A percentile compares a stretch with the other conserved stretches of the same genome.
Evolutionary conservation across 2,113 vertebrate species (phyloP).

Genomic region (Laticauda colubrina): DNA sequence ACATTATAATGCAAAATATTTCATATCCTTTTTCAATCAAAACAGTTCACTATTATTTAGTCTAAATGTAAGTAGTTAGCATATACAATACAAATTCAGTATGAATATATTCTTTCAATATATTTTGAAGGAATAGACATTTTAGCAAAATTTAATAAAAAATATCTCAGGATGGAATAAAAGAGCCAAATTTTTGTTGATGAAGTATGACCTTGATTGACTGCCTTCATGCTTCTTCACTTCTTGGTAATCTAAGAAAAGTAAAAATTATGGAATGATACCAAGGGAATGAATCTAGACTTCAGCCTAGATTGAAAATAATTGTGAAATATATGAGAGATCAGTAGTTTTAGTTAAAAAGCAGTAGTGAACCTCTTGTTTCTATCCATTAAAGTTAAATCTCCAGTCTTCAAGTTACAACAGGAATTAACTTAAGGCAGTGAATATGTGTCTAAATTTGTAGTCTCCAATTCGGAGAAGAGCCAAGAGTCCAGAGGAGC

Average conservation of each 20-base stretch:
- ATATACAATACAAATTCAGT: background rate
- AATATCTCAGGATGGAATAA: background rate
- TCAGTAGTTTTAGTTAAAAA: background rate
- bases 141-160: background rate
- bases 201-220: background rate
- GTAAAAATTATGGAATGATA: background rate
- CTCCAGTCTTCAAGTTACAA: background rate
- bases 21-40: background rate
- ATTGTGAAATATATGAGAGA: background rate
- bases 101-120: background rate
- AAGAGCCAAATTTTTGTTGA: background rate
- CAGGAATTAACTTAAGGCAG: background rate
- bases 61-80: background rate
- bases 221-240: background rate
- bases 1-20: background rate
- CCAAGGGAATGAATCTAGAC: background rate
- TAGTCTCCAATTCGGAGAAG: background rate
- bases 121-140: background rate
- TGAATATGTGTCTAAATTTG: background rate
- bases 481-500: background rate
- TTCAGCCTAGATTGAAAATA: background rate
- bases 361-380: background rate
- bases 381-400: background rate
- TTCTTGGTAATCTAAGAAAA: background rate
- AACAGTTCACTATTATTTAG: background rate